phyloP scores from a whole-genome alignment of 1,140 invertebrate genomes.

The Chelonus insularis region DNA sequence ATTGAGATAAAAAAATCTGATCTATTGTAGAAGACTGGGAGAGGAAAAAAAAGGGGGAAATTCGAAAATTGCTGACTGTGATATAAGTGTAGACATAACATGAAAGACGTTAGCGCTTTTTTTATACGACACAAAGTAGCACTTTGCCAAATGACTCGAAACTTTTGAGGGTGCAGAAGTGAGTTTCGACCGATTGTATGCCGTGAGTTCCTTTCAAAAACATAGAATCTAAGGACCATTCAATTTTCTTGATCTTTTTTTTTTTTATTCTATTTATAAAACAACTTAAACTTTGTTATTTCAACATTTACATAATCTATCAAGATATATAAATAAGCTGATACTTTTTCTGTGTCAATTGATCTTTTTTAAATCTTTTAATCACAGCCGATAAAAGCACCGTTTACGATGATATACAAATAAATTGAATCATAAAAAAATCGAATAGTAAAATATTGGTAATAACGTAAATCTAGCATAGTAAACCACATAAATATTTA shows the following conservation, averaged over 20 bases:
- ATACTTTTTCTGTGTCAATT: no score
- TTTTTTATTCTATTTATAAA: no score
- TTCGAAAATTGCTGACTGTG: constrained; percentile 50
- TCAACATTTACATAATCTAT: no score
- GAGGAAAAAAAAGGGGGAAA: constrained; percentile 8
- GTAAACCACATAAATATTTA: background rate
- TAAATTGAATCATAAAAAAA: background rate
- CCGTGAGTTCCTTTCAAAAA: background rate
- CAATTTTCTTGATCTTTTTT: no score
- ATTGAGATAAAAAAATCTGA: background rate
- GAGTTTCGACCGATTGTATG: constrained; percentile 28
- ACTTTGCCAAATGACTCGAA: constrained; percentile 61
- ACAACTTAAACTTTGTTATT: no score
- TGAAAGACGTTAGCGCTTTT: constrained; percentile 44
- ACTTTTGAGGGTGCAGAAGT: constrained; percentile 46
- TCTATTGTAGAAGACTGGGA: background rate
- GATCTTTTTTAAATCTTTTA: no score
- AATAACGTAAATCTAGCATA: background rate
- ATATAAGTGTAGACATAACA: constrained; percentile 36
- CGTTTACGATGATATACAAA: background rate
- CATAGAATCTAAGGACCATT: no score
- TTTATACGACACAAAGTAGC: constrained; percentile 60
- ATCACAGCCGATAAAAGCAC: no score
- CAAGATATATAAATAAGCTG: no score
- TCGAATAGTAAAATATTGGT: no score